Evolutionary conservation across 2,113 vertebrate genomes (phyloP).

Genomic region (Protomyctophum bolini): DNA sequence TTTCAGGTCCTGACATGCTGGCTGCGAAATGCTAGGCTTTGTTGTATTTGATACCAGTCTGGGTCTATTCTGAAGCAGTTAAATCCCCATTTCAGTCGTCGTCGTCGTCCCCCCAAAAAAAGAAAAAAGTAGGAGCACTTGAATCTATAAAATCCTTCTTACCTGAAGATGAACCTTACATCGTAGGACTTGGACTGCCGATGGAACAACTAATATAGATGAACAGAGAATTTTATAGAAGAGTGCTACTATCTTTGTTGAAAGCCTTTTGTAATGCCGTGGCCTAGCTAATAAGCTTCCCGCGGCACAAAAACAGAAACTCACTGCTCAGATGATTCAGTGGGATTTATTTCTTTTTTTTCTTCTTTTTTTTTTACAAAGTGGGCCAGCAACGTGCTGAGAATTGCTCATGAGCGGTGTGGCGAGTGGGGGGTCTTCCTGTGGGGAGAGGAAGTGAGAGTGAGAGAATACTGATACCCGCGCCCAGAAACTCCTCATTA

Average conservation of each 20-base stretch:
- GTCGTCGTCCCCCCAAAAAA: no score
- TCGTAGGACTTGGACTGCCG: no score
- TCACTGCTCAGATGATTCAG: slow-evolving; percentile 68
- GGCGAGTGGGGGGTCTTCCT: slow-evolving; percentile 47
- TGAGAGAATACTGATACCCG: slow-evolving; percentile 63
- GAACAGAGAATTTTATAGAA: slow-evolving; percentile 43
- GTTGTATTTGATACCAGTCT: no score
- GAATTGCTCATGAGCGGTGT: slow-evolving; percentile 63
- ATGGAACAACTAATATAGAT: slow-evolving; percentile 12
- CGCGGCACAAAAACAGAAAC: slow-evolving; percentile 65
- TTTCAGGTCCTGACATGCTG: no score
- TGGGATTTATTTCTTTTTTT: slow-evolving; percentile 58
- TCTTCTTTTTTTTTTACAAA: slow-evolving; percentile 42
- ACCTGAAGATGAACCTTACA: slow-evolving; percentile 21
- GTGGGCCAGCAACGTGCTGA: slow-evolving; percentile 63
- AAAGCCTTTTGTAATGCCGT: slow-evolving; percentile 66
- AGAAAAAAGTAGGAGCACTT: not conserved
- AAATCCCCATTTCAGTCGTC: no score
- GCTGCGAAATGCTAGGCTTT: no score
- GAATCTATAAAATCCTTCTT: slow-evolving; percentile 4
- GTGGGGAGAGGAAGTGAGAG: slow-evolving; percentile 65
- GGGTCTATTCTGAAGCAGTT: no score
- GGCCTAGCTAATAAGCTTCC: slow-evolving; percentile 68
- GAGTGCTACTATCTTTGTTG: slow-evolving; percentile 44
- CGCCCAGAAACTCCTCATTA: slow-evolving; percentile 71